phyloP scores from a whole-genome alignment of 2,888 invertebrate species.

The Syrista parreyssii region DNA sequence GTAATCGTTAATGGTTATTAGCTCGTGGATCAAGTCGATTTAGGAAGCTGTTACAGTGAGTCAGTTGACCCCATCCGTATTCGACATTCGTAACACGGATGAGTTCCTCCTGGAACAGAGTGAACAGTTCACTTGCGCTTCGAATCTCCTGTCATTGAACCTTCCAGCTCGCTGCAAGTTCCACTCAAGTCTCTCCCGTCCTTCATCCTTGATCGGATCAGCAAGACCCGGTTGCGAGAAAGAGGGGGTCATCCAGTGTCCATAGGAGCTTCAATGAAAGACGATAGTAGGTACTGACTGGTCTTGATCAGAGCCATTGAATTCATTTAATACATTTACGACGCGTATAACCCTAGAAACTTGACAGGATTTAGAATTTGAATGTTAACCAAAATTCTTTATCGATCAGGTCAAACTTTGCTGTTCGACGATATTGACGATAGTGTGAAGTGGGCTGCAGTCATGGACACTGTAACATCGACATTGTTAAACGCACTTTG shows the following conservation, averaged over 20 bases:
- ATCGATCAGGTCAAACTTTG: background rate
- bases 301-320: background rate
- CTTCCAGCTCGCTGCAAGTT: constrained; percentile 1
- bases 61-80: background rate
- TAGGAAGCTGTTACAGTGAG: background rate
- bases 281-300: background rate
- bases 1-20: background rate
- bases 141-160: constrained; percentile 24
- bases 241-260: background rate
- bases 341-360: background rate
- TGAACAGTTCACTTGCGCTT: background rate
- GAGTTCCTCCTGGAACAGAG: constrained; percentile 5
- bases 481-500: background rate
- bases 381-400: background rate
- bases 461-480: background rate
- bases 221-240: background rate
- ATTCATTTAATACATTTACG: background rate
- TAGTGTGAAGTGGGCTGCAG: background rate
- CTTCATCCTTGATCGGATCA: constrained; percentile 1
- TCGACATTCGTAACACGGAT: background rate
- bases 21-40: background rate
- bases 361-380: background rate
- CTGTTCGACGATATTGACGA: background rate
- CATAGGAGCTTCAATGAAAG: background rate
- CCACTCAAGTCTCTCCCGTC: background rate